Percentiles rank a stretch among this genome's conserved stretches.
Conservation (phyloP, 2,888 invertebrate species). For the Lacanobia wlatinum region DNA sequence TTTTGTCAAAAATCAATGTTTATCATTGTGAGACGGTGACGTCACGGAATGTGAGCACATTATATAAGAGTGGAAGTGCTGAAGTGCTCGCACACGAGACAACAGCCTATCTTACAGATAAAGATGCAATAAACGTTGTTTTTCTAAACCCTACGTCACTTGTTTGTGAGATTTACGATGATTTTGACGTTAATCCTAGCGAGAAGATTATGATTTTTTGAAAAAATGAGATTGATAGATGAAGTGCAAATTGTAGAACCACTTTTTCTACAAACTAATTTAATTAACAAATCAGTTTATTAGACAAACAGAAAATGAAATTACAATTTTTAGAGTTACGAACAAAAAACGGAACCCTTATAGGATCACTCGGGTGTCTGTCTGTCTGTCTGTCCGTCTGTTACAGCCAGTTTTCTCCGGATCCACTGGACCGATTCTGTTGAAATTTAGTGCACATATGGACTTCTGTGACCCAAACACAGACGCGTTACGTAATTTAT, state of each 20-base stretch:
- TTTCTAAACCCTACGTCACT: slow-evolving; percentile 37
- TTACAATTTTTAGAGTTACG: too few species aligned
- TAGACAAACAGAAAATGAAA: too few species aligned
- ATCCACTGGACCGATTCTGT: too few species aligned
- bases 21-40: slow-evolving; percentile 45
- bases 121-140: slow-evolving; percentile 41
- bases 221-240: background rate
- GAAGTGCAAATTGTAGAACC: background rate
- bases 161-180: slow-evolving; percentile 27
- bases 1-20: slow-evolving; percentile 43
- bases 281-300: too few species aligned
- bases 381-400: too few species aligned
- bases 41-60: slow-evolving; percentile 38
- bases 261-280: too few species aligned
- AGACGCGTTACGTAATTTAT: too few species aligned
- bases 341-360: too few species aligned
- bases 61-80: slow-evolving; percentile 44
- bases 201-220: background rate
- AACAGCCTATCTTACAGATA: slow-evolving; percentile 53
- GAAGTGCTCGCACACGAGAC: slow-evolving; percentile 9
- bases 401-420: too few species aligned
- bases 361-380: too few species aligned
- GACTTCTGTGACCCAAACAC: too few species aligned
- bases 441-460: too few species aligned
- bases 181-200: slow-evolving; percentile 12